Evolutionary conservation across 2,888 invertebrate species (phyloP).

Genomic region (Andrena haemorrhoa): DNA sequence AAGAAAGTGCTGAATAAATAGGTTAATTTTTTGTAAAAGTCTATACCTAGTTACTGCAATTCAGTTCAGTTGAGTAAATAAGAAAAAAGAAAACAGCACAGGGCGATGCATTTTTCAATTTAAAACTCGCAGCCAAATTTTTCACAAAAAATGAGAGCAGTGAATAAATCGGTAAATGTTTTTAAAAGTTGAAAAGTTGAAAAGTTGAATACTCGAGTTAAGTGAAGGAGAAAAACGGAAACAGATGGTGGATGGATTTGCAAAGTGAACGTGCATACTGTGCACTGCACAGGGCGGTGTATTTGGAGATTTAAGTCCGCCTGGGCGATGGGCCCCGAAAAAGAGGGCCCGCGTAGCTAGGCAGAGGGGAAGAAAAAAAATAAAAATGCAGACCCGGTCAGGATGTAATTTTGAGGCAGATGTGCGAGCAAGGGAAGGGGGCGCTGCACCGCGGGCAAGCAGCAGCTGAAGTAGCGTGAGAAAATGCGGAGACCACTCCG

Average conservation of each 20-base stretch:
- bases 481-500: slow-evolving; percentile 65
- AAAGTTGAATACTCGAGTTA: too few species aligned
- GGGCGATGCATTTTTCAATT: not conserved
- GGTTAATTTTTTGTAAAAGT: too few species aligned
- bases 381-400: slow-evolving; percentile 45
- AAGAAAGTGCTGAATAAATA: too few species aligned
- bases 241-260: too few species aligned
- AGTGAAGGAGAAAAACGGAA: not conserved
- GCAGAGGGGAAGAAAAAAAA: slow-evolving; percentile 24
- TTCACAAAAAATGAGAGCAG: too few species aligned
- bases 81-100: not conserved
- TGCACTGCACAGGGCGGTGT: too few species aligned
- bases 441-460: slow-evolving; percentile 69
- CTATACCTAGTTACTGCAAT: too few species aligned
- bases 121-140: too few species aligned
- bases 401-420: slow-evolving; percentile 72
- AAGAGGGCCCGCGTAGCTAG: not conserved
- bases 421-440: slow-evolving; percentile 69
- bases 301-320: not conserved
- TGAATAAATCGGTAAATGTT: too few species aligned
- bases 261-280: too few species aligned
- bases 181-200: too few species aligned
- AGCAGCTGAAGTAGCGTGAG: slow-evolving; percentile 77
- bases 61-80: not conserved
- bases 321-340: not conserved